Base-by-base conservation (phyloP, 2,888 invertebrate species). In the Mimumesa dahlbomi region DNA sequence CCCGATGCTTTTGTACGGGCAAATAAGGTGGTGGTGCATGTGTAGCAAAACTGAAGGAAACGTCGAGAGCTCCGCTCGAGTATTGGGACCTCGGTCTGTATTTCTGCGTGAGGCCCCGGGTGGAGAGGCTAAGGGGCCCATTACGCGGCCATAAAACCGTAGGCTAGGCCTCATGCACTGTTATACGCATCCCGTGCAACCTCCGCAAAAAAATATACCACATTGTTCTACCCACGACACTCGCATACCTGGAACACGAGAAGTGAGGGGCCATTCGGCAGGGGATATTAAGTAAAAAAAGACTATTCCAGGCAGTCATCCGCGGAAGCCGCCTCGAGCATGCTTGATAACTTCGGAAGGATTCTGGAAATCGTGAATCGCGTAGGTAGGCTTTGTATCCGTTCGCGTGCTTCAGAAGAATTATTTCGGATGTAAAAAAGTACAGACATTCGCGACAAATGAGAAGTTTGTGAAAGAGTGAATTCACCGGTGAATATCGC, bases 81-180 rank as follows among this genome's bases (percentile, higher is more conserved):
- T 66, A 72, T 72, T 45, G 73, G 66, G 71, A 75, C 64, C 78
- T 73, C 73, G 79, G 68, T 72, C 72, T 62, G 80, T 56, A 77
- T 82, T 82, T 79, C 79, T 77, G 63, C 75, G 73, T 53, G 75
- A 64, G 66, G 69, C 61, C 73, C 66, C 62, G 54, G 46, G 65
- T 50, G 69, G 73, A 72, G 78, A 74, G 73, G 76, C 80, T 70
- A 81, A 83, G 81, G 83, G 84, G 84, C 80, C 84, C 81, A 85
- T 87, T 87, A 87, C 82, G 75, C 73, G 79, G 73, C 79, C 85
- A 79, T 87, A 86, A 87, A 87, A 85, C 76, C 75, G 79, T 75
- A 71, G 79, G 81, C 78, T 79, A 82, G 79, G 82, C 78, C 73
- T 77, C 73, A 54, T 81, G 76, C 77, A 77, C 81, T 78, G 75